Conservation (phyloP, 2,888 invertebrate genomes). For the Halocaridina rubra region DNA sequence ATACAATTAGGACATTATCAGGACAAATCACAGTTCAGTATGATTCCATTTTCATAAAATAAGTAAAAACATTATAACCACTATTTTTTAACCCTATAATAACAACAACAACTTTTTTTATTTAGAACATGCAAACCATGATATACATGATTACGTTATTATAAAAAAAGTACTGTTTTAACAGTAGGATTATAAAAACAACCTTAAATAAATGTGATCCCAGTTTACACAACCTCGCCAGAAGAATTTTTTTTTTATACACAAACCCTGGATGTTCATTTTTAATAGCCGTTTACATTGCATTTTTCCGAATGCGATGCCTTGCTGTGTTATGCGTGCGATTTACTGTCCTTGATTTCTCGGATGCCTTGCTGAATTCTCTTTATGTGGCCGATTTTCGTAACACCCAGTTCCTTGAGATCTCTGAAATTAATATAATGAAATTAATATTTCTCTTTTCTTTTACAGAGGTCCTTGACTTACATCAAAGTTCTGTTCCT, state of each 20-base stretch:
- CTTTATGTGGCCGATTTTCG: constrained; percentile 96
- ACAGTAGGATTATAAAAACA: background rate
- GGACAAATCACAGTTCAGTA: too few relatives aligned
- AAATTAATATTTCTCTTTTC: background rate
- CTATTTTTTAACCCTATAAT: too few relatives aligned
- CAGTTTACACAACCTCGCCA: background rate
- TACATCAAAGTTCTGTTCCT: too few relatives aligned
- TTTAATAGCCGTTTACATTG: background rate
- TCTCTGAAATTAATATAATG: constrained; percentile 70
- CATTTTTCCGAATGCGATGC: background rate
- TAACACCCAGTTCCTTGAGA: constrained; percentile 90
- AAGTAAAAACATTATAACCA: too few relatives aligned
- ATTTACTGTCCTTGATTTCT: constrained; percentile 71
- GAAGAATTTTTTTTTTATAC: background rate
- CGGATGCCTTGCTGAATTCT: constrained; percentile 92
- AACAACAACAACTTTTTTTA: too few relatives aligned
- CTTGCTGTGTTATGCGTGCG: constrained; percentile 40
- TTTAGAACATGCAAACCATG: too few relatives aligned
- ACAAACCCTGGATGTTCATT: too few relatives aligned
- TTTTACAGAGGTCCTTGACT: too few relatives aligned
- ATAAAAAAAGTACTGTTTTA: background rate
- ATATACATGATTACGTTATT: background rate
- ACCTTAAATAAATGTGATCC: background rate
- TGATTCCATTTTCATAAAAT: too few relatives aligned
- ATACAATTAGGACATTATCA: too few relatives aligned